Conservation (phyloP, 2,888 invertebrate genomes). For the Antitype chi region DNA sequence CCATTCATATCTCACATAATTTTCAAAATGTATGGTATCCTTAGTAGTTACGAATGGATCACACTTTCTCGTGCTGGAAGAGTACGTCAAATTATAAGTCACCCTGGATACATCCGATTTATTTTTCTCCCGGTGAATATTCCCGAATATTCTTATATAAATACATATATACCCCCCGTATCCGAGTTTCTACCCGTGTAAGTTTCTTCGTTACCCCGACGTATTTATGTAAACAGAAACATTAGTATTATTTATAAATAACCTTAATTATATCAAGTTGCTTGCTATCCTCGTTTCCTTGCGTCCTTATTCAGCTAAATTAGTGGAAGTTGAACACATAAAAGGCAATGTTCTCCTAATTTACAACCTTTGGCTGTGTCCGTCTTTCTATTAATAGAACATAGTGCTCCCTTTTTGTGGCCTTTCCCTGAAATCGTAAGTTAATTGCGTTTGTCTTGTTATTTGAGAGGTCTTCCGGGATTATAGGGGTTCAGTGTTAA, state of each 20-base stretch:
- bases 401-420: slow-evolving; percentile 30
- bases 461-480: slow-evolving; percentile 26
- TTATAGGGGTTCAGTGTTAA: slow-evolving; percentile 20
- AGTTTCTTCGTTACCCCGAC: background rate
- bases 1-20: background rate
- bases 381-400: slow-evolving; percentile 28
- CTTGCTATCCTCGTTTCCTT: slow-evolving; percentile 39
- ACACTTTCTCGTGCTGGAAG: no score
- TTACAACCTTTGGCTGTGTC: slow-evolving; percentile 3
- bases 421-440: slow-evolving; percentile 29
- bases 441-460: slow-evolving; percentile 41
- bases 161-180: no score
- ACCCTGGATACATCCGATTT: no score
- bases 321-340: slow-evolving; percentile 10
- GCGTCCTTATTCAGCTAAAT: slow-evolving; percentile 23
- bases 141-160: no score
- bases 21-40: background rate
- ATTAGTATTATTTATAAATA: slow-evolving; percentile 16
- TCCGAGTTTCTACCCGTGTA: no score
- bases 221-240: background rate
- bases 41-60: no score
- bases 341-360: slow-evolving; percentile 22
- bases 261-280: slow-evolving; percentile 30
- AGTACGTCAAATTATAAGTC: no score
- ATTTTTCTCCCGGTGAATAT: no score